Base-by-base conservation (phyloP, 2,888 invertebrate genomes). In the Platynereis dumerilii region DNA sequence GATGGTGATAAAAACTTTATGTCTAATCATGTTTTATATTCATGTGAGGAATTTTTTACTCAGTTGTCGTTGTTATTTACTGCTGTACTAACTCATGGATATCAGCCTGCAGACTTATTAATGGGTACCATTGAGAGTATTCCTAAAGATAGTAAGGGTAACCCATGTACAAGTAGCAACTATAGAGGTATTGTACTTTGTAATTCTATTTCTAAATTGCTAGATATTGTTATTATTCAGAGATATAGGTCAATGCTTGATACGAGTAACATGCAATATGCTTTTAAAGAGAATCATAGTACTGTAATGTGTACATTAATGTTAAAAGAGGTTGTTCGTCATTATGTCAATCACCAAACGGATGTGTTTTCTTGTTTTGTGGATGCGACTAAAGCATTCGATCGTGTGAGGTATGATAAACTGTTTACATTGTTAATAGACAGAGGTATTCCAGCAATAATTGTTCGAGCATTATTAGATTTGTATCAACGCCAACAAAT, bases 21-120 rank as follows among this genome's bases (percentile, higher is more conserved):
- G 34, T 57, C 57, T 28, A 39, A 57, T 34, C 57, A 57, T 29
- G 15, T 57, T 2, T n/a, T 57, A 17, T 34, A n/a, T n/a, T 28
- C 34, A 28, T 28, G 57, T 29, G 34, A 57, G 2, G 22, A 57
- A 17, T 29, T 57, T 29, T 5, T 28, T 28, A 17, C 17, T 2
- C 39, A 29, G 20, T 2, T 57, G n/a, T 27, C 57, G 2, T 29
- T 57, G 22, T 22, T 29, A 24, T n/a, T 24, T 3, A 57, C 34
- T 29, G 28, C 57, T 29, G 29, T 57, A 17, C 22, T 29, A 7
- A 20, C 57, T 5, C 57, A 57, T 57, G 57, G 57, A 29, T 57
- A 57, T 57, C 39, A 39, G 28, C 57, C 57, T 28, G n/a, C 17
- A 17, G 34, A 57, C 5, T n/a, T 57, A n/a, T 28, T 39, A 26